Percentiles rank a stretch among this genome's conserved stretches.
These are phyloP conservation scores for Rhinopomastus cyanomelas DNA, from an alignment of 2,113 vertebrate genomes.

Conservation along the genomic window DNA sequence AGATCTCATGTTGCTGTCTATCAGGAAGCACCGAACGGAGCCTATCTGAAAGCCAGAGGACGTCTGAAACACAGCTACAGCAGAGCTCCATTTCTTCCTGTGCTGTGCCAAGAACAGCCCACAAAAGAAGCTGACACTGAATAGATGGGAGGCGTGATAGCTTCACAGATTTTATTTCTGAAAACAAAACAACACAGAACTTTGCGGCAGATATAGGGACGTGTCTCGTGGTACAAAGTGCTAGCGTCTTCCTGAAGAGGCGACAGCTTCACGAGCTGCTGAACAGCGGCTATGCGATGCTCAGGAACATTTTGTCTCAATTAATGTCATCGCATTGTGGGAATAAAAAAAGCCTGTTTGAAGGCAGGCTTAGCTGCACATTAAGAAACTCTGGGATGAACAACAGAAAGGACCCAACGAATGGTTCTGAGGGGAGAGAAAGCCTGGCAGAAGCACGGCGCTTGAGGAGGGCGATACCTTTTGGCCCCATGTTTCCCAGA, in stretches of 20 bases:
- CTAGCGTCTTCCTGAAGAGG: background rate
- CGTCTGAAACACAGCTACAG: background rate
- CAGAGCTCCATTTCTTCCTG: background rate
- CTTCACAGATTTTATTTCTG: constrained; percentile 44
- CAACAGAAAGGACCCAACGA: background rate
- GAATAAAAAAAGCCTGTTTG: background rate
- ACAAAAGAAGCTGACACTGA: constrained; percentile 37
- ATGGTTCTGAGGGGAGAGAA: fast-evolving
- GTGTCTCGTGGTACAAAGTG: background rate
- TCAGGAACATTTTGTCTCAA: background rate
- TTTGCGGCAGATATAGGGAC: constrained; percentile 12
- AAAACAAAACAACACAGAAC: constrained; percentile 52
- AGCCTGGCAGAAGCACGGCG: fast-evolving
- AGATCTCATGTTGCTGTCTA: background rate
- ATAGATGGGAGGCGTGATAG: background rate
- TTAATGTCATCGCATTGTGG: background rate
- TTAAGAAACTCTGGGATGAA: background rate
- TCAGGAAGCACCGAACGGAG: background rate
- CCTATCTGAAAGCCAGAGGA: background rate
- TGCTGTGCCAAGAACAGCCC: background rate
- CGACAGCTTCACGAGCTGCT: background rate
- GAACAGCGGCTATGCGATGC: background rate
- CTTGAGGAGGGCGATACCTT: background rate
- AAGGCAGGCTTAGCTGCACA: background rate
- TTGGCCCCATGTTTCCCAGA: background rate